Evolutionary conservation across 2,113 vertebrate genomes (phyloP).

Genomic region (Pelusios castaneus): DNA sequence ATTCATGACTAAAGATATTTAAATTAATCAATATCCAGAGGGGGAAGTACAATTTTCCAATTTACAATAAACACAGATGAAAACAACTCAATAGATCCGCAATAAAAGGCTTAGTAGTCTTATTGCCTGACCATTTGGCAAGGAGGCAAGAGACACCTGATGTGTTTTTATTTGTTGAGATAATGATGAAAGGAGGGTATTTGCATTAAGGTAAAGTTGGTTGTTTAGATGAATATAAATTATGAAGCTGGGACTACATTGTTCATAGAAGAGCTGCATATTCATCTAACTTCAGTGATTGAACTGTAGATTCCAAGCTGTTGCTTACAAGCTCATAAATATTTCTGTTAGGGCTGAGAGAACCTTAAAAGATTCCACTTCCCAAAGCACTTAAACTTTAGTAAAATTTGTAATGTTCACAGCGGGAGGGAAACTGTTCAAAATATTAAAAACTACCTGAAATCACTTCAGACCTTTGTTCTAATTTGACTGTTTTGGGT

Average conservation of each 20-base stretch:
- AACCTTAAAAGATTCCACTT: not conserved
- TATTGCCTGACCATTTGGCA: not conserved
- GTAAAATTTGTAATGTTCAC: not conserved
- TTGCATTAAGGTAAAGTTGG: not conserved
- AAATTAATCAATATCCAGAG: not conserved
- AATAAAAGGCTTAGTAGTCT: not conserved
- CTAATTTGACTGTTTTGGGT: not conserved
- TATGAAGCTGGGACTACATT: not conserved
- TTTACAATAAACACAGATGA: not conserved
- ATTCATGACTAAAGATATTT: not conserved
- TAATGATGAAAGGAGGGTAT: not conserved
- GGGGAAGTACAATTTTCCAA: not conserved
- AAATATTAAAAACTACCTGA: not conserved
- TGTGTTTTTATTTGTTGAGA: not conserved
- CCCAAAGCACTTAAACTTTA: not conserved
- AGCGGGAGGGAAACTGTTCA: not conserved
- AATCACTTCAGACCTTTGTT: not conserved
- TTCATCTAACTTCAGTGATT: accelerated
- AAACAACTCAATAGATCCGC: not conserved
- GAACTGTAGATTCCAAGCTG: not conserved
- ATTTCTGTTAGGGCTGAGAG: not conserved
- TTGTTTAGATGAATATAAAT: not conserved
- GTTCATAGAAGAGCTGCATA: not conserved
- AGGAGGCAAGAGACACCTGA: not conserved
- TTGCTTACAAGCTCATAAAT: not conserved